Conservation (phyloP, 30 jellyfish, hydroid and myxozoan species). For the Aurelia aurita complex sp. Pacific region DNA sequence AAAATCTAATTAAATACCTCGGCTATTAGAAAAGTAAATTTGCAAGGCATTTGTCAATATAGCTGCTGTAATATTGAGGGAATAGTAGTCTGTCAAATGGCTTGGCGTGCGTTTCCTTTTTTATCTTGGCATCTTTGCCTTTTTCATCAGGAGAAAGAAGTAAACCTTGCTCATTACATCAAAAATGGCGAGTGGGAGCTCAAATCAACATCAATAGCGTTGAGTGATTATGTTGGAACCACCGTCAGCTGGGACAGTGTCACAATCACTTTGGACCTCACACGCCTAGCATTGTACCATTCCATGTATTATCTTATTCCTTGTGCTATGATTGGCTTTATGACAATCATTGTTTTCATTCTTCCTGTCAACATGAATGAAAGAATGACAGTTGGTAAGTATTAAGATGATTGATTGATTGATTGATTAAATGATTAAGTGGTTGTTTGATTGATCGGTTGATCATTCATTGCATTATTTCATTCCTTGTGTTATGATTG, state of each 20-base stretch:
- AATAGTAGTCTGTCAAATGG: too few relatives aligned
- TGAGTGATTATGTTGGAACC: slow-evolving; percentile 9
- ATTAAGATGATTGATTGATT: neutral
- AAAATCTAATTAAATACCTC: too few relatives aligned
- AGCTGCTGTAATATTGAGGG: too few relatives aligned
- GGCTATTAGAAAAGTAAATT: too few relatives aligned
- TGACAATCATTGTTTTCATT: slow-evolving; percentile 70
- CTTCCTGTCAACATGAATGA: slow-evolving; percentile 85
- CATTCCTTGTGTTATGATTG: slow-evolving; percentile 81
- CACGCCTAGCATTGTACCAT: slow-evolving; percentile 73
- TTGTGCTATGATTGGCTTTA: slow-evolving; percentile 76
- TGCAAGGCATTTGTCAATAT: too few relatives aligned
- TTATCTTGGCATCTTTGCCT: too few relatives aligned
- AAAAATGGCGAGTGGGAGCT: slow-evolving; percentile 78
- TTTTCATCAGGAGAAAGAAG: neutral
- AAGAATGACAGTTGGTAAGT: slow-evolving; percentile 86
- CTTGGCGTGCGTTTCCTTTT: too few relatives aligned
- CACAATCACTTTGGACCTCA: slow-evolving; percentile 32
- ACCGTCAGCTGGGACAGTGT: slow-evolving; percentile 43
- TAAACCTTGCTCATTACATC: slow-evolving; percentile 47
- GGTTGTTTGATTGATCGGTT: too few relatives aligned
- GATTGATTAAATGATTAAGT: too few relatives aligned
- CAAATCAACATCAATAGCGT: slow-evolving; percentile 31
- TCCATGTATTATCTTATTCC: slow-evolving; percentile 84
- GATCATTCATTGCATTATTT: slow-evolving; percentile 73